phyloP scores from a whole-genome alignment of 1,140 invertebrate genomes.

The Lucilia cuprina region DNA sequence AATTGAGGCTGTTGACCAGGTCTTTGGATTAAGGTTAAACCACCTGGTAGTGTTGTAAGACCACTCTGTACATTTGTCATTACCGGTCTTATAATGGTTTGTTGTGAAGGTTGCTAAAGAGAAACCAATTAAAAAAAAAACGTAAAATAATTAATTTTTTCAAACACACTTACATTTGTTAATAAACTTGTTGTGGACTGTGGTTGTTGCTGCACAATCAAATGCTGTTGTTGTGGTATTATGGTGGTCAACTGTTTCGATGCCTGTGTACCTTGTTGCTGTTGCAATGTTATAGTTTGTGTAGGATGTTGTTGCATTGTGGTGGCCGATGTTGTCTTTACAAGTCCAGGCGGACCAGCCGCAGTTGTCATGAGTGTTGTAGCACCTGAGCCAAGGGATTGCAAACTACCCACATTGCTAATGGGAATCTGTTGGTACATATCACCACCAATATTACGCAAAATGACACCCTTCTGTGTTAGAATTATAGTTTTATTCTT shows the following conservation, averaged over 20 bases:
- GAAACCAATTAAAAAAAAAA: no score
- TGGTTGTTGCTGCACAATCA: conserved; percentile 52
- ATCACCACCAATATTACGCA: conserved; percentile 59
- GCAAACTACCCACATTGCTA: conserved; percentile 54
- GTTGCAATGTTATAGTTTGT: conserved; percentile 41
- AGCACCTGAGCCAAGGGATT: conserved; percentile 44
- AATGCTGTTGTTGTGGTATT: conserved; percentile 44
- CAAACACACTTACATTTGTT: conserved; percentile 47
- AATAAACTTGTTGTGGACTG: conserved; percentile 45
- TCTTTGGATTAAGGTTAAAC: conserved; percentile 58
- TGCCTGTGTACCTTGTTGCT: conserved; percentile 39
- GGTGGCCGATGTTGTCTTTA: conserved; percentile 52
- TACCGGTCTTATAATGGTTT: conserved; percentile 60
- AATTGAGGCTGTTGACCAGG: conserved; percentile 60
- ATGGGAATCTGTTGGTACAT: conserved; percentile 62
- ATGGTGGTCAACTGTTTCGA: conserved; percentile 49
- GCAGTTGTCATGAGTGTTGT: conserved; percentile 56
- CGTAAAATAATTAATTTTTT: conserved; percentile 23
- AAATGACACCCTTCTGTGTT: conserved; percentile 59
- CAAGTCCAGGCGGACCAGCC: conserved; percentile 56
- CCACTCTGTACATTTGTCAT: conserved; percentile 45
- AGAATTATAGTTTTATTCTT: conserved; percentile 61
- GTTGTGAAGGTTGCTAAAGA: conserved; percentile 50
- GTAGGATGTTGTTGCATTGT: conserved; percentile 42
- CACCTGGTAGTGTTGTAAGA: conserved; percentile 53